Percentiles rank a stretch among this genome's conserved stretches.
Evolutionary conservation across 53 echinoderm and acorn worm genomes (phyloP).

Genomic region (Hippasteria phrygiana): DNA sequence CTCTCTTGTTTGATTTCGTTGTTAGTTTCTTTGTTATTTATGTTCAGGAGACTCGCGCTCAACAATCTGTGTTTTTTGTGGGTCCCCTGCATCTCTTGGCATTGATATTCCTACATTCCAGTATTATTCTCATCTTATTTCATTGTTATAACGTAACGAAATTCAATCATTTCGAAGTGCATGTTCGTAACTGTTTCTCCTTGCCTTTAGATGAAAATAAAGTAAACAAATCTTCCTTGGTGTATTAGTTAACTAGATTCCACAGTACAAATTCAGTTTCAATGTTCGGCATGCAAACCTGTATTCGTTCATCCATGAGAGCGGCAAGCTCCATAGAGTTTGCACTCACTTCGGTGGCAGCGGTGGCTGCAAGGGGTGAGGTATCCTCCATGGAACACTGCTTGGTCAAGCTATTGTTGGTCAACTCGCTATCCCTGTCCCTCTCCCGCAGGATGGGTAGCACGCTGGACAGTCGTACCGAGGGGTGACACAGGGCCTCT

Average conservation of each 20-base stretch:
- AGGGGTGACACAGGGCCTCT: slow-evolving; percentile 92
- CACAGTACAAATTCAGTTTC: neutral
- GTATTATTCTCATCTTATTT: too few species aligned
- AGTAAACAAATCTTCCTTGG: too few species aligned
- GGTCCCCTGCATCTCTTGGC: too few species aligned
- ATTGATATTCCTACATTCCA: too few species aligned
- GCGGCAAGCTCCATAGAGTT: slow-evolving; percentile 76
- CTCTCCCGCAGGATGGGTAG: slow-evolving; percentile 85
- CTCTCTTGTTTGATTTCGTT: too few species aligned
- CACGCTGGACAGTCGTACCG: slow-evolving; percentile 91
- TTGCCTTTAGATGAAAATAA: too few species aligned
- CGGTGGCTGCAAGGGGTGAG: slow-evolving; percentile 59
- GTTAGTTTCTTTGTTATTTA: too few species aligned
- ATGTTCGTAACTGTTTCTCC: too few species aligned
- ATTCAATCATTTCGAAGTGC: too few species aligned
- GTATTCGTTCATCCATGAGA: slow-evolving; percentile 83
- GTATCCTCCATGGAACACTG: slow-evolving; percentile 84
- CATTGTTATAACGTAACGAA: too few species aligned
- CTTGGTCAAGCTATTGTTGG: slow-evolving; percentile 50
- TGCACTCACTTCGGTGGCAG: slow-evolving; percentile 56
- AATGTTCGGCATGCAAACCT: slow-evolving; percentile 65
- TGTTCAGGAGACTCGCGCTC: too few species aligned
- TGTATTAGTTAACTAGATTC: neutral
- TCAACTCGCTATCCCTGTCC: slow-evolving; percentile 52
- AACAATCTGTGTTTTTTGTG: too few species aligned